Evolutionary conservation across 2,888 invertebrate genomes (phyloP), one percentile per base, ranked within the genome.

Genomic region (Cephus pulcher): DNA sequence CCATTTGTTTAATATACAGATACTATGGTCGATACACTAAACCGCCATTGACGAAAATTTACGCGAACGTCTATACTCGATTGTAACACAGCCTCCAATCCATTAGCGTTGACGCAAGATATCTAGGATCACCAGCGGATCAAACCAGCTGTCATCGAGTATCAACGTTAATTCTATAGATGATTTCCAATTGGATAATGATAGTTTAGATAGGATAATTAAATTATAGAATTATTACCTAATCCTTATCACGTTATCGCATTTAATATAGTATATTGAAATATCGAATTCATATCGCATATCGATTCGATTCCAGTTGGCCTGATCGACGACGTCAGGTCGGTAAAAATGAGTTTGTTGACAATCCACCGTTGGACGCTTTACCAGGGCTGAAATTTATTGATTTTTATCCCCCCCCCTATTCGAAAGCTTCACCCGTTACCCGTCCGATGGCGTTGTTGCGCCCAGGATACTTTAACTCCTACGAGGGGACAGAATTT

Each of bases 401-500:
- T 75, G 83, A 79, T 84, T 83, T 83, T 70, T 80, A 76, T 80
- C 30, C 30, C 77, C 80, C 80, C 77, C 80, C 78, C 74, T 76
- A 73, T 75, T 75, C 35, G 34, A 75, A 71, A 84, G 84, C 77
- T 85, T 84, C 76, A 79, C 56, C 73, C 30, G 40, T 73, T 32
- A 30, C 40, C 82, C 84, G 81, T 12, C 78, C 75, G 85, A 85
- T 85, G 85, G 85, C 85, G 85, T 75, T 68, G 40, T 33, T 23
- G 80, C 77, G 40, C 73, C 73, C 73, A 34, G 76, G 71, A 34
- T 71, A 71, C 30, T 34, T 71, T 30, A 12, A 71, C 71, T 4
- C 30, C 12, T 9, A 23, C 9, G 12, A 71, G 30, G 34, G 12
- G 30, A 71, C 12, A 56, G 9, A 23, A 56, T 56, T 23, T 56